Evolutionary conservation across 1,140 invertebrate species (phyloP).

Genomic region (Hestina assimilis): DNA sequence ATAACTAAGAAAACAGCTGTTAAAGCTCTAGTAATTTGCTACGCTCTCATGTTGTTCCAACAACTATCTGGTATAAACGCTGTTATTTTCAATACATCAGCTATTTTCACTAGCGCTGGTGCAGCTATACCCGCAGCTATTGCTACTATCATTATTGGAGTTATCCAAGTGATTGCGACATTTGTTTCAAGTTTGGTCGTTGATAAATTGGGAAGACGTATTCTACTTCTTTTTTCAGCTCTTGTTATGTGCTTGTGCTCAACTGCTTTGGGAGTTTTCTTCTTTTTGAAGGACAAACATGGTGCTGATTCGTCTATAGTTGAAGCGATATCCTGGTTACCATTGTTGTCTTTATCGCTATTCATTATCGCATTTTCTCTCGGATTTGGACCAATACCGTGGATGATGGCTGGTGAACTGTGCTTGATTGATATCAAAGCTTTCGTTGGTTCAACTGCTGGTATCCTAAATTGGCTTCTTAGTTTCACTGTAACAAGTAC

Average conservation of each 20-base stretch:
- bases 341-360: slow-evolving; percentile 84
- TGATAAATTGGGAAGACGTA: slow-evolving; percentile 86
- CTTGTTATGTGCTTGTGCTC: slow-evolving; percentile 81
- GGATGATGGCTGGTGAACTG: slow-evolving; percentile 88
- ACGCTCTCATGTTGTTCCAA: slow-evolving; percentile 91
- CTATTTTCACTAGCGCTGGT: slow-evolving; percentile 85
- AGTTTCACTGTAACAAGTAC: slow-evolving; percentile 90
- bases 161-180: slow-evolving; percentile 87
- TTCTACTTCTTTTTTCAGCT: slow-evolving; percentile 83
- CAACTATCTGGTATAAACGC: slow-evolving; percentile 92
- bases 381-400: slow-evolving; percentile 88
- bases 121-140: slow-evolving; percentile 77
- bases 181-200: slow-evolving; percentile 85
- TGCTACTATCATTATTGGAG: slow-evolving; percentile 86
- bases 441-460: slow-evolving; percentile 85
- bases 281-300: slow-evolving; percentile 79
- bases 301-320: slow-evolving; percentile 70
- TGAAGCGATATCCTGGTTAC: slow-evolving; percentile 82
- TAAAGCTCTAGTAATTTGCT: slow-evolving; percentile 85
- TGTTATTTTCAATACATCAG: slow-evolving; percentile 88
- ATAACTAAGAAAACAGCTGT: slow-evolving; percentile 80
- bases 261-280: slow-evolving; percentile 81
- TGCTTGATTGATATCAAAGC: slow-evolving; percentile 88
- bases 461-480: slow-evolving; percentile 87
- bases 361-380: slow-evolving; percentile 89